Base-by-base conservation (phyloP, 1,140 invertebrate species). In the Drosophila lacteicornis region DNA sequence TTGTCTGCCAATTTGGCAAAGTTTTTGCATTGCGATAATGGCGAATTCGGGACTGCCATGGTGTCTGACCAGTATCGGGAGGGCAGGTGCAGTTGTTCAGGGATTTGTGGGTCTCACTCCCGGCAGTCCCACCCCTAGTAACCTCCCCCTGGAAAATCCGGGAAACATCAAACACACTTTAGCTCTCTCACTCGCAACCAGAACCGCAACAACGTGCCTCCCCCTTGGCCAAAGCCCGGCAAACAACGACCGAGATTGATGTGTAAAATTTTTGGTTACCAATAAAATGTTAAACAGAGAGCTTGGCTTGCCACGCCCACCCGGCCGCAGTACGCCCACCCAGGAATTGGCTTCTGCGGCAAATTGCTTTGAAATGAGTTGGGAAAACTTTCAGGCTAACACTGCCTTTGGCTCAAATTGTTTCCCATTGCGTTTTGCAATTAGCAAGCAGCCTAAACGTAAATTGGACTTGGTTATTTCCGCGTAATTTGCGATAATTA, bases 331-430 rank as follows among this genome's bases (percentile, higher is more conserved):
- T 25, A 56, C 43, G 25, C 53, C 70, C 50, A 61, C 40, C 25
- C 17, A 25, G 15, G 46, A 38, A 7, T 22, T 83, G 66, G 76
- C 53, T 77, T 68, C 42, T 79, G 73, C 70, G 85, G 84, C 70
- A 90, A 90, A 88, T 88, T 88, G 88, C 85, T 88, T 88, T 88
- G 84, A 88, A 87, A 87, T 80, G 76, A 87, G 83, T 82, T 68
- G 45, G 55, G 19, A 17, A 80, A 87, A 83, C 43, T 87, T 88
- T 78, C 22, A 12, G 60, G 42, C 55, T 51, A 47, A 50, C 17
- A 59, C 76, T 47, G 67, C 56, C 62, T 74, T 67, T 66, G 47
- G 62, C 50, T 0, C 80, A 84, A 87, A 87, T 79, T 61, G 58
- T 71, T 87, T 88, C 77, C 77, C 66, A 63, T 65, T 65, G 58